Conservation (phyloP, 2,888 invertebrate species). For the Noctua janthina region DNA sequence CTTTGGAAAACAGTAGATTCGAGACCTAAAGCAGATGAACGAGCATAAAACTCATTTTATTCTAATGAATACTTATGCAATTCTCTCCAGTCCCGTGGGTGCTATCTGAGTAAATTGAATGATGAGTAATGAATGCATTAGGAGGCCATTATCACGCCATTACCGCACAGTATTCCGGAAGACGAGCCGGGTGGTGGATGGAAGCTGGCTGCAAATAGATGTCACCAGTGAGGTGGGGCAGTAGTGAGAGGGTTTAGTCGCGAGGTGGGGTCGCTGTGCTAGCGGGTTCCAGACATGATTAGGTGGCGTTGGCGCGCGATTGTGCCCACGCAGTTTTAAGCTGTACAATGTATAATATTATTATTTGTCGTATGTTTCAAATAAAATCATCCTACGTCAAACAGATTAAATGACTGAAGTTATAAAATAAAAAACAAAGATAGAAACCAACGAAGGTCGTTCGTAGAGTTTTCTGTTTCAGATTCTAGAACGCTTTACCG, state of each 20-base stretch:
- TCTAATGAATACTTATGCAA: background rate
- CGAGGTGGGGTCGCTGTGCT: background rate
- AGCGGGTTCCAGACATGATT: background rate
- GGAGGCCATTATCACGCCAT: constrained; percentile 39
- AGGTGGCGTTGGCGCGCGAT: background rate
- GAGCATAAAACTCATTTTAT: background rate
- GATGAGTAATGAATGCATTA: constrained; percentile 47
- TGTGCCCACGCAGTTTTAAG: background rate
- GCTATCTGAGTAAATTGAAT: constrained; percentile 22
- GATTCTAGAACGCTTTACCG: background rate
- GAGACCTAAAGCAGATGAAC: background rate
- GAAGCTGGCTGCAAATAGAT: constrained; percentile 18
- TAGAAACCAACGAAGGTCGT: background rate
- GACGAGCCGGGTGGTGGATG: background rate
- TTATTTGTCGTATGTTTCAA: no score
- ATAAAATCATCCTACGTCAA: no score
- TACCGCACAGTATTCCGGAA: constrained; percentile 27
- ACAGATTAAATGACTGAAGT: background rate
- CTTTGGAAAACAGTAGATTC: background rate
- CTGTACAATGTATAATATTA: background rate
- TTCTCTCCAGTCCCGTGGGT: background rate
- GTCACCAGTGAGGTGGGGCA: background rate
- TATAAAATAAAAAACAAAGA: background rate
- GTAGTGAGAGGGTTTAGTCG: background rate
- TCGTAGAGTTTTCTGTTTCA: background rate